Conservation (phyloP, 2,113 vertebrate species). For the Setophaga petechia region DNA sequence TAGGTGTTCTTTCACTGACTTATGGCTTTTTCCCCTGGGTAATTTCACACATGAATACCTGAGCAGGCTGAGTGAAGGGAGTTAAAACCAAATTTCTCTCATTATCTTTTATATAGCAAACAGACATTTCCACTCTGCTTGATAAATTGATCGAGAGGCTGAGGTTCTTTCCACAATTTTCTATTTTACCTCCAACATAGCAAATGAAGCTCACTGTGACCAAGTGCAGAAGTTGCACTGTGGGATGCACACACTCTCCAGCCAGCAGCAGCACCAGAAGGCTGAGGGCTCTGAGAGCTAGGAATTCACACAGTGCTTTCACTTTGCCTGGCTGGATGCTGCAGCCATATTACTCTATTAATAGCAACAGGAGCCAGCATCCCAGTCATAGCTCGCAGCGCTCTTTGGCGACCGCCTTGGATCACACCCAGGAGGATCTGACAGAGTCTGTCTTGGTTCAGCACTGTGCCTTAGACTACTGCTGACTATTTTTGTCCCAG, state of each 20-base stretch:
- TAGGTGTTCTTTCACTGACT: slow-evolving; percentile 3
- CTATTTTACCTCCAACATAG: background rate
- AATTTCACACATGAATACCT: slow-evolving; percentile 68
- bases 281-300: background rate
- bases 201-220: background rate
- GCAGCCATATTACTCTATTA: background rate
- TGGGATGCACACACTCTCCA: background rate
- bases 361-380: background rate
- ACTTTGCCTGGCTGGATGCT: background rate
- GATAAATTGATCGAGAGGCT: slow-evolving; percentile 41
- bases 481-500: background rate
- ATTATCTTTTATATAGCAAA: slow-evolving; percentile 59
- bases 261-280: background rate
- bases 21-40: slow-evolving; percentile 15
- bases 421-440: background rate
- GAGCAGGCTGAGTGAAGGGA: slow-evolving; percentile 24
- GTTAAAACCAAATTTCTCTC: slow-evolving; percentile 55
- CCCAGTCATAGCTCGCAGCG: background rate
- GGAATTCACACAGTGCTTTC: background rate
- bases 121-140: slow-evolving; percentile 60
- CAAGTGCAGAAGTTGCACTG: background rate
- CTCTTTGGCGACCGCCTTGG: background rate
- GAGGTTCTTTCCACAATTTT: slow-evolving; percentile 11
- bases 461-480: background rate
- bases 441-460: background rate